A percentile compares a stretch with the other conserved stretches of the same genome.
Evolutionary conservation across 2,113 vertebrate species (phyloP).

Genomic region (Leuciscus idus): DNA sequence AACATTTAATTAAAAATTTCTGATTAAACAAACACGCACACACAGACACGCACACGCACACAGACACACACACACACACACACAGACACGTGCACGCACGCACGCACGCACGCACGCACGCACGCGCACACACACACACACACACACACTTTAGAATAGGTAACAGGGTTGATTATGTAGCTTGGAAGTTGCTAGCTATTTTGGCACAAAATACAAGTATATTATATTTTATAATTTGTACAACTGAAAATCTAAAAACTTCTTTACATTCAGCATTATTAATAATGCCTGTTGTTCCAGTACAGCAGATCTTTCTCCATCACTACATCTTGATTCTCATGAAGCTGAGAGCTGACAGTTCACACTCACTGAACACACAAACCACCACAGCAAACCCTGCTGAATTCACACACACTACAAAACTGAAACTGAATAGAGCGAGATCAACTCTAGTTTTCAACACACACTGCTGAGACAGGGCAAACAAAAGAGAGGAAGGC

Average conservation of each 20-base stretch:
- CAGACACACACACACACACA: too few relatives aligned
- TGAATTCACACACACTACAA: not conserved
- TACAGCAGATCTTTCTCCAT: not conserved
- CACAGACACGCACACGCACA: too few relatives aligned
- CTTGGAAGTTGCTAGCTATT: too few relatives aligned
- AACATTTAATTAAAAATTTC: too few relatives aligned
- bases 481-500: constrained; percentile 23
- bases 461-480: constrained; percentile 22
- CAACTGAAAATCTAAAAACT: too few relatives aligned
- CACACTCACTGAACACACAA: constrained; percentile 20
- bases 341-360: not conserved
- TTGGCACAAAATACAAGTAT: too few relatives aligned
- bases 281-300: not conserved
- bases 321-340: not conserved
- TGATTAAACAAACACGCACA: not conserved
- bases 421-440: constrained; percentile 8
- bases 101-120: too few relatives aligned
- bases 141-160: not conserved
- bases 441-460: constrained; percentile 41
- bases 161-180: too few relatives aligned
- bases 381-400: constrained; percentile 14
- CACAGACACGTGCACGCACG: too few relatives aligned
- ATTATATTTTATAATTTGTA: too few relatives aligned
- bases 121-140: too few relatives aligned
- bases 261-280: too few relatives aligned